A percentile compares a stretch with the other conserved stretches of the same genome.
phyloP scores from a whole-genome alignment of 2,888 invertebrate species.

The Drosophila maculinotata region DNA sequence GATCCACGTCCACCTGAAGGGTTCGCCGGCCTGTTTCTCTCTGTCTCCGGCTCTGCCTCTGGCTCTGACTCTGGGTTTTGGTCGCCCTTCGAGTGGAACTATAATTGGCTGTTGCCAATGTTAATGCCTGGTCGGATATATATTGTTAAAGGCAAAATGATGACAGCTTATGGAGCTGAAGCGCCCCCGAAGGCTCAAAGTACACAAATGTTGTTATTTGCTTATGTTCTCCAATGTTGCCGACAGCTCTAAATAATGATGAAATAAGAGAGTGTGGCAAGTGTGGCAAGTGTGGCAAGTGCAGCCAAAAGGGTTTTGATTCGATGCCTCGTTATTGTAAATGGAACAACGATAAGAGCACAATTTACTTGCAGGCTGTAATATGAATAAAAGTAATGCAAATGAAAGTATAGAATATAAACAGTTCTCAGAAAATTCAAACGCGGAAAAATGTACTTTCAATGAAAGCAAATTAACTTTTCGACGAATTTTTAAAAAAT shows the following conservation, averaged over 20 bases:
- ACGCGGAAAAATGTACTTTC: too few relatives aligned
- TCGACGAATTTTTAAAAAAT: too few relatives aligned
- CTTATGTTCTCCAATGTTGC: constrained; percentile 27
- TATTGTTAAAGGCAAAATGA: constrained; percentile 45
- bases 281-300: neutral
- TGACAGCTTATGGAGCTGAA: constrained; percentile 49
- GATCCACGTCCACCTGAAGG: constrained; percentile 58
- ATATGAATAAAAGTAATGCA: too few relatives aligned
- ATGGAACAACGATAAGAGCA: too few relatives aligned
- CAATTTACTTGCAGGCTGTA: too few relatives aligned
- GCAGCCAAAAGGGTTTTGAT: neutral
- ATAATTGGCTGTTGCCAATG: constrained; percentile 71
- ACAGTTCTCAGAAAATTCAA: too few relatives aligned
- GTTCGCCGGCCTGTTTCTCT: constrained; percentile 35
- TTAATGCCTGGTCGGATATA: constrained; percentile 49
- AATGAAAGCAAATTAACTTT: too few relatives aligned
- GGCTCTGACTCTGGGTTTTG: constrained; percentile 8
- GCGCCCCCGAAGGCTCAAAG: constrained; percentile 9
- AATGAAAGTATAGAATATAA: too few relatives aligned
- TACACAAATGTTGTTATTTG: constrained; percentile 28
- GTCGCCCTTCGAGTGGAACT: constrained; percentile 16
- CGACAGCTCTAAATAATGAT: constrained; percentile 41
- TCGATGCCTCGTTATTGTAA: neutral
- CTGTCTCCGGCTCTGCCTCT: too few relatives aligned
- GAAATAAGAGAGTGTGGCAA: constrained; percentile 4